Percentiles rank a stretch among this genome's conserved stretches.
Conservation (phyloP, 2,888 invertebrate species). For the Belgica antarctica region DNA sequence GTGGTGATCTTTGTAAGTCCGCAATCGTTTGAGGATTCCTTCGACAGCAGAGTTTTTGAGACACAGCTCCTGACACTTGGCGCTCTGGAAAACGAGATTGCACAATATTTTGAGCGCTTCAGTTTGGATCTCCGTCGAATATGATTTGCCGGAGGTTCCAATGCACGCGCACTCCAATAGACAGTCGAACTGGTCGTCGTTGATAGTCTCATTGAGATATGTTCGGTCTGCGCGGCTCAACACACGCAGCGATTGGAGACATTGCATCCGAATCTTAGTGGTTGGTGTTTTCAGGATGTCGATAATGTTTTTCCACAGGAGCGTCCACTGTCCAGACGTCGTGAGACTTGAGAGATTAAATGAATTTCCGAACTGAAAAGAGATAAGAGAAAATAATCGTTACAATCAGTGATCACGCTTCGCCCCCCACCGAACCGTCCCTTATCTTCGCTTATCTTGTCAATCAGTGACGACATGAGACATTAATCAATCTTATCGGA, state of each 20-base stretch:
- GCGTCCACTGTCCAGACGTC: constrained; percentile 52
- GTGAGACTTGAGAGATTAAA: constrained; percentile 29
- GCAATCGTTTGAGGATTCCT: constrained; percentile 69
- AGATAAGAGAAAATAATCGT: neutral
- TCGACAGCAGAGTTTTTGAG: constrained; percentile 65
- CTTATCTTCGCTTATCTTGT: no score
- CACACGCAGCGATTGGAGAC: constrained; percentile 53
- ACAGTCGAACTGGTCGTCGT: constrained; percentile 65
- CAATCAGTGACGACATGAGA: neutral
- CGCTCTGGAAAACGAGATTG: constrained; percentile 80
- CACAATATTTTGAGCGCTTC: constrained; percentile 87
- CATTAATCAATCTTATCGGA: neutral
- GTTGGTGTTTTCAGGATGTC: constrained; percentile 51
- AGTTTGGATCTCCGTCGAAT: constrained; percentile 61
- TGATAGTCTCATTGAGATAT: constrained; percentile 66
- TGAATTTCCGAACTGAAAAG: constrained; percentile 24
- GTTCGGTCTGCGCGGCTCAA: constrained; percentile 77
- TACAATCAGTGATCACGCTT: no score
- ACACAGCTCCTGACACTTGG: constrained; percentile 62
- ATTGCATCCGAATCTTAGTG: constrained; percentile 48
- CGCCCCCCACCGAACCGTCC: no score
- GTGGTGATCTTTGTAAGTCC: constrained; percentile 64
- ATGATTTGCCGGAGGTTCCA: constrained; percentile 53
- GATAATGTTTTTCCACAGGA: constrained; percentile 52
- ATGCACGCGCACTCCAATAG: constrained; percentile 68